phyloP scores from a whole-genome alignment of 2,797 vertebrate genomes.

The Clarias pachynema region DNA sequence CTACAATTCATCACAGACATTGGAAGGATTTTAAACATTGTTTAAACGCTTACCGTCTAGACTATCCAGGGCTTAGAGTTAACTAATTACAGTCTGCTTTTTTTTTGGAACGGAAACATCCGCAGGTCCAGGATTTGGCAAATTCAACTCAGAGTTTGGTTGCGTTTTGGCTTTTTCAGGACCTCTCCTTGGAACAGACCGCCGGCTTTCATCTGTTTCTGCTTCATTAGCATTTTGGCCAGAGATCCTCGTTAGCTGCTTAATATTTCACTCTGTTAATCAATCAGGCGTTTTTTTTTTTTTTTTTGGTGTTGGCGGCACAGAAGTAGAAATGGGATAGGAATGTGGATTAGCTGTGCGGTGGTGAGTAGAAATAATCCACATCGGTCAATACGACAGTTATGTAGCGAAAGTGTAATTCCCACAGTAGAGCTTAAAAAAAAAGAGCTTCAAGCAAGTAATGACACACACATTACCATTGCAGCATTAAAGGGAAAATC shows the following conservation, averaged over 20 bases:
- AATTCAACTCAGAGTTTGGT: not conserved
- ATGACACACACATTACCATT: slow-evolving; percentile 16
- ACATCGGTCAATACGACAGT: slow-evolving; percentile 5
- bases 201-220: not conserved
- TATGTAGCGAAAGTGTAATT: slow-evolving; percentile 22
- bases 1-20: not conserved
- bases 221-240: slow-evolving; percentile 15
- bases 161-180: not conserved
- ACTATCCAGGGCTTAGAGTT: not conserved
- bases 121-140: not conserved
- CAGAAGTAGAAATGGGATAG: not conserved
- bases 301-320: not conserved
- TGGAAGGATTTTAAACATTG: not conserved
- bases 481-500: not conserved
- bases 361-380: slow-evolving; percentile 39
- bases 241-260: slow-evolving; percentile 4
- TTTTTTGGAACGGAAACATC: not conserved
- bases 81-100: not conserved
- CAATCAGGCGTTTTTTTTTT: not conserved
- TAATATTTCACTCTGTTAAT: not conserved
- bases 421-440: not conserved
- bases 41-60: not conserved
- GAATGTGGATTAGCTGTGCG: slow-evolving; percentile 14
- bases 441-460: slow-evolving; percentile 17
- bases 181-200: not conserved